A percentile compares a stretch with the other conserved stretches of the same genome.
Conservation (phyloP, 1,140 invertebrate species). For the Agrilus planipennis region DNA sequence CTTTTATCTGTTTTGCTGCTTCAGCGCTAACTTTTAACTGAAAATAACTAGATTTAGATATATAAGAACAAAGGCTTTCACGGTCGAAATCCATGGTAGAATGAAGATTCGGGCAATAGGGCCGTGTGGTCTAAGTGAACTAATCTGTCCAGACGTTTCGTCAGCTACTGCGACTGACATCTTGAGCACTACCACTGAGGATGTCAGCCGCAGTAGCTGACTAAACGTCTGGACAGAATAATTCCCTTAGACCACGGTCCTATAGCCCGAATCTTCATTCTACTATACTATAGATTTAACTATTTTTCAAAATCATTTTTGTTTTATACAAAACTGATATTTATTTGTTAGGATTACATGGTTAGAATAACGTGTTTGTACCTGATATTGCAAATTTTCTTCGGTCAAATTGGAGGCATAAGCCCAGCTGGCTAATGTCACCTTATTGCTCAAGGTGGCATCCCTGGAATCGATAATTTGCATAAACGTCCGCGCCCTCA, state of each 20-base stretch:
- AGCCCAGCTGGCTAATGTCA: constrained; percentile 47
- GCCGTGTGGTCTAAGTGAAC: no score
- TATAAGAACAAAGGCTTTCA: no score
- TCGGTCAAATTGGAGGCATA: constrained; percentile 65
- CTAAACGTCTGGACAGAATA: neutral
- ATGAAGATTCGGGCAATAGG: no score
- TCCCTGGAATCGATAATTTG: constrained; percentile 43
- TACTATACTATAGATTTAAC: neutral
- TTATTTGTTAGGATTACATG: neutral
- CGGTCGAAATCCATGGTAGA: no score
- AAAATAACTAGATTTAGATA: constrained; percentile 4
- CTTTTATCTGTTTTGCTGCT: constrained; percentile 16
- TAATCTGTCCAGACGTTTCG: no score
- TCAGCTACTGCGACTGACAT: no score
- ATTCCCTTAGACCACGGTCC: neutral
- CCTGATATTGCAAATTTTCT: constrained; percentile 48
- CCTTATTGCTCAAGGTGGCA: constrained; percentile 43
- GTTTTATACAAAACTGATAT: neutral
- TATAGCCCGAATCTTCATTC: no score
- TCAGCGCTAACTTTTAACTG: constrained; percentile 16
- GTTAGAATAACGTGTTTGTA: no score
- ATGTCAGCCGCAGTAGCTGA: neutral
- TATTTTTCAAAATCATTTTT: no score
- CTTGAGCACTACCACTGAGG: neutral
- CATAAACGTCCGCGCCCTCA: constrained; percentile 46